Conservation (phyloP, 2,888 invertebrate species). For the Eulithis prunata region DNA sequence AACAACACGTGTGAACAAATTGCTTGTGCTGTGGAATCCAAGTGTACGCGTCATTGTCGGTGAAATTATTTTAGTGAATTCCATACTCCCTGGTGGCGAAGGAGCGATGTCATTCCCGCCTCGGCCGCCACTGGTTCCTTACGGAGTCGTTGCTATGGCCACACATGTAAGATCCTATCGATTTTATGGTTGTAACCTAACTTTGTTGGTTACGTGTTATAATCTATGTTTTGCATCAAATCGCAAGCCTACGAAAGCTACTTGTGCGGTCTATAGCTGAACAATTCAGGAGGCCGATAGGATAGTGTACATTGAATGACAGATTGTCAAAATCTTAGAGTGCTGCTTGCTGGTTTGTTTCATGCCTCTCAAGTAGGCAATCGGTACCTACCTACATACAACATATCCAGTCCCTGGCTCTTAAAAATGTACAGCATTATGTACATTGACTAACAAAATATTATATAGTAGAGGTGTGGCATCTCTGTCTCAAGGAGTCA, state of each 20-base stretch:
- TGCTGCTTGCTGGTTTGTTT: no score
- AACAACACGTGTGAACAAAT: slow-evolving; percentile 7
- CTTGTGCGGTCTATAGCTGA: no score
- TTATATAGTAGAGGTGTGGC: no score
- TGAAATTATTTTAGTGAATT: slow-evolving; percentile 37
- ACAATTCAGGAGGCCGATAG: no score
- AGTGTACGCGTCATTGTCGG: slow-evolving; percentile 53
- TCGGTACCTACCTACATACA: no score
- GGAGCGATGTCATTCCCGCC: slow-evolving; percentile 93
- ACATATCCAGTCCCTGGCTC: no score
- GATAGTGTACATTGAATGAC: no score
- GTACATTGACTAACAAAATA: no score
- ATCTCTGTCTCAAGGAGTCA: no score
- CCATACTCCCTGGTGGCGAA: slow-evolving; percentile 28
- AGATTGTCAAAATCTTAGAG: no score
- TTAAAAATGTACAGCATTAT: no score
- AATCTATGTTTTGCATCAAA: background rate
- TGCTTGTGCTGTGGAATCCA: slow-evolving; percentile 14
- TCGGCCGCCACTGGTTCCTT: slow-evolving; percentile 92
- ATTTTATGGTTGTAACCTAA: slow-evolving; percentile 45
- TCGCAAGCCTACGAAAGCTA: background rate
- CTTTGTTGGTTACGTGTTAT: slow-evolving; percentile 25
- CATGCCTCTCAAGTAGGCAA: no score
- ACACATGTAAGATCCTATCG: slow-evolving; percentile 86
- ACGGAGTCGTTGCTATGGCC: slow-evolving; percentile 89